Base-by-base conservation (phyloP, 1,140 invertebrate genomes). In the Bombus pyrosoma region DNA sequence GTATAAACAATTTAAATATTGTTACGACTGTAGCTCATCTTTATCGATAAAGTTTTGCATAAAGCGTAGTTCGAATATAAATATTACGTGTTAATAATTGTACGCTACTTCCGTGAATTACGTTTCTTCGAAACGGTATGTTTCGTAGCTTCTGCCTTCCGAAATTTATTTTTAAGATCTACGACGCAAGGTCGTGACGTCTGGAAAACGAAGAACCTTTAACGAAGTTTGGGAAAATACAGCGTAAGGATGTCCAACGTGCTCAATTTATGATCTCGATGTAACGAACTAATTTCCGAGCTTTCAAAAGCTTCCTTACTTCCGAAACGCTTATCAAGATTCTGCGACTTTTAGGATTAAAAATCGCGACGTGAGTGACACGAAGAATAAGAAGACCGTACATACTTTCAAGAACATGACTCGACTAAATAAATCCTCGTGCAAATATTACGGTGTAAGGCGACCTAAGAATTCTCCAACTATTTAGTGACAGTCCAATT, bases 211-310 rank as follows among this genome's bases (percentile, higher is more conserved):
- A 39, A n/a, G 25, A n/a, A n/a, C 0, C 25, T 1, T 71, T 71
- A 41, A 71, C 37, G 37, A 71, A 41, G 12, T 39, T 41, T 13
- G 69, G 12, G 25, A 8, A 72, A 72, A 72, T 28, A 72, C 28
- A 41, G 39, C 25, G 12, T 10, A 13, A 18, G 13, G 13, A 25
- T 37, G 34, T 37, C 22, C 47, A 39, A 32, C 34, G n/a, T 43
- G 62, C 1, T 32, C 39, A 25, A 28, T 43, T 66, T 79, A 79
- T 8, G 37, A 66, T n/a, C n/a, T 28, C 8, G 59, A 73, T 66
- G 41, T 32, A 41, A 41, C 9, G 28, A 43, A 66, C n/a, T 43
- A 66, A 79, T 79, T 79, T 66, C 39, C 76, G 62, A 10, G 62
- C n/a, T 66, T 43, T 62, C 32, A 12, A 43, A 22, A 8, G 2